These are phyloP conservation scores for Platysternon megacephalum DNA, from an alignment of 2,113 vertebrate species.

Conservation along the genomic window DNA sequence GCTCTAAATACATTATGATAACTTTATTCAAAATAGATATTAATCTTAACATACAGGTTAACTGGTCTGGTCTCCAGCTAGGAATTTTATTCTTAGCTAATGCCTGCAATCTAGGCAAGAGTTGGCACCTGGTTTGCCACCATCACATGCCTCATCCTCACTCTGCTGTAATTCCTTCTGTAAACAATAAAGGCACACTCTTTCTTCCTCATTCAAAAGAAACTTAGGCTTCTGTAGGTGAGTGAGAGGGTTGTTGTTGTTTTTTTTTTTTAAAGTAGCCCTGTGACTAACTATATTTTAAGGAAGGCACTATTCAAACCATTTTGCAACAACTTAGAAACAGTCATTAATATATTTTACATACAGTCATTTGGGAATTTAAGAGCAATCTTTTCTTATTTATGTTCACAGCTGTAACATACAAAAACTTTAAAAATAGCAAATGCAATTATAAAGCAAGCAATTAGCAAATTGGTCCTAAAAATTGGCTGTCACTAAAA, in stretches of 20 bases:
- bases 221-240: not conserved
- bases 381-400: not conserved
- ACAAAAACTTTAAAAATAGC: not conserved
- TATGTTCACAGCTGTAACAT: not conserved
- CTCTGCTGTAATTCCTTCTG: not conserved
- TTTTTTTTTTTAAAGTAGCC: not conserved
- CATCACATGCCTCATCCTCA: not conserved
- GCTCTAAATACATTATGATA: not conserved
- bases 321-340: not conserved
- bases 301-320: not conserved
- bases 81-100: not conserved
- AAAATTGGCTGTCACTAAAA: not conserved
- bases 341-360: slow-evolving; percentile 5
- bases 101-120: not conserved
- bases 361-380: slow-evolving; percentile 11
- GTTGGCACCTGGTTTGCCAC: not conserved
- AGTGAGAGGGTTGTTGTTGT: no score
- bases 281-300: not conserved
- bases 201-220: not conserved
- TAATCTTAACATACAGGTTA: not conserved
- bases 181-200: not conserved
- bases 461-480: slow-evolving; percentile 23
- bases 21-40: not conserved
- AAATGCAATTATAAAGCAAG: slow-evolving; percentile 10
- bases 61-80: not conserved